phyloP scores from a whole-genome alignment of 1,140 invertebrate species.

The Pseudomyrmex pallidus region DNA sequence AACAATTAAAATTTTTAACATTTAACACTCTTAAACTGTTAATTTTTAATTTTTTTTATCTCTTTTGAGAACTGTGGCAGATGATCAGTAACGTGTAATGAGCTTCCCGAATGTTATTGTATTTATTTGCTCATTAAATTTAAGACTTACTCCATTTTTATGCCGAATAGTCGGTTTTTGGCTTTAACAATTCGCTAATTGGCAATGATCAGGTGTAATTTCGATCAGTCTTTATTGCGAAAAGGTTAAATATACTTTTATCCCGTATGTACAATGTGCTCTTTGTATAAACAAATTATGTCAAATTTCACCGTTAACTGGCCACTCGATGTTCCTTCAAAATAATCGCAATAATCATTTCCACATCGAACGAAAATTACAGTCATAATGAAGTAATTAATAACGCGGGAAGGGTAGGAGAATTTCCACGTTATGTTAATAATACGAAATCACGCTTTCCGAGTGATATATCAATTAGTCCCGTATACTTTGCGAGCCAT shows the following conservation, averaged over 20 bases:
- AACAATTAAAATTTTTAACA: neutral
- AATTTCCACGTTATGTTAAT: slow-evolving; percentile 24
- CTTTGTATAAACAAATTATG: neutral
- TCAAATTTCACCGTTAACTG: neutral
- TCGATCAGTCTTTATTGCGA: too few species aligned
- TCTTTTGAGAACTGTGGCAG: too few species aligned
- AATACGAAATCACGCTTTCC: slow-evolving; percentile 16
- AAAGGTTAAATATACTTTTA: neutral
- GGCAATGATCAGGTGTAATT: too few species aligned
- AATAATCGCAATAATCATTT: neutral
- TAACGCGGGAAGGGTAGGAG: too few species aligned
- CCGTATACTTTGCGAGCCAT: neutral
- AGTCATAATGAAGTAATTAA: slow-evolving; percentile 39
- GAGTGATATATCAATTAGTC: slow-evolving; percentile 30
- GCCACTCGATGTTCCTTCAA: neutral
- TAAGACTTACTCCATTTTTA: too few species aligned
- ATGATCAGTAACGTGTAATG: too few species aligned
- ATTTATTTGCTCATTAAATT: too few species aligned
- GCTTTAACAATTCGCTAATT: too few species aligned
- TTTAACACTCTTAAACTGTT: neutral
- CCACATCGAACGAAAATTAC: slow-evolving; percentile 9
- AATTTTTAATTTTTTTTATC: too few species aligned
- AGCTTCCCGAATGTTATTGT: too few species aligned
- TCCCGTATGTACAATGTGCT: neutral
- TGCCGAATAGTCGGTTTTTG: too few species aligned